phyloP scores from a whole-genome alignment of 1,140 invertebrate species.

The Drosophila orosa region DNA sequence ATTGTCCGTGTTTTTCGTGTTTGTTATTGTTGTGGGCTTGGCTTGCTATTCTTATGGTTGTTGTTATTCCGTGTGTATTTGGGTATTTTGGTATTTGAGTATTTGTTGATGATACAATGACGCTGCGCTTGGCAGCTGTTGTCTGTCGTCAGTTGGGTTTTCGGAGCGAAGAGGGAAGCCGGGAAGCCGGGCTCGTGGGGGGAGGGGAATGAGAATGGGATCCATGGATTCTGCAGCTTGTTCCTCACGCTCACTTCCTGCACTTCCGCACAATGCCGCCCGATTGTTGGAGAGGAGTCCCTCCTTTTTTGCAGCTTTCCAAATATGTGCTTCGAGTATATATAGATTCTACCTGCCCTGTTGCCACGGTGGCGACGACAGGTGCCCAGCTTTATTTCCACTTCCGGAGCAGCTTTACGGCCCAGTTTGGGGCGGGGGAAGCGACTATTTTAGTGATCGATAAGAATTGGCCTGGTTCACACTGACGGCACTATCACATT shows the following conservation, averaged over 20 bases:
- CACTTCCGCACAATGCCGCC: conserved; percentile 69
- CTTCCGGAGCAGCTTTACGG: conserved; percentile 17
- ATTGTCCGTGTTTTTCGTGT: conserved; percentile 57
- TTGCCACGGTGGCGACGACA: conserved; percentile 31
- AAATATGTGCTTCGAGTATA: conserved; percentile 50
- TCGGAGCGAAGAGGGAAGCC: neutral
- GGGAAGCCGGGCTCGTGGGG: neutral
- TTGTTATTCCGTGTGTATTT: conserved; percentile 42
- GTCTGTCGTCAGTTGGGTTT: conserved; percentile 45
- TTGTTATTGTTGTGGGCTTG: conserved; percentile 77
- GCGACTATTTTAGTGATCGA: conserved; percentile 19
- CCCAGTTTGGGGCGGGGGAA: no score
- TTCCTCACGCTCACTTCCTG: conserved; percentile 61
- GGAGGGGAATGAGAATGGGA: conserved; percentile 7
- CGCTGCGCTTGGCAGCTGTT: conserved; percentile 81
- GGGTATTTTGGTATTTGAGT: conserved; percentile 44
- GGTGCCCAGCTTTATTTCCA: conserved; percentile 51
- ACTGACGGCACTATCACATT: conserved; percentile 11
- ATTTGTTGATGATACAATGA: conserved; percentile 81
- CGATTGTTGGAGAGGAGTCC: conserved; percentile 47
- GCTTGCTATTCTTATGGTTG: conserved; percentile 61
- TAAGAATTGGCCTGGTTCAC: conserved; percentile 37
- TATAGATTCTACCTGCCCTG: conserved; percentile 52
- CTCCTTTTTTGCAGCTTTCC: conserved; percentile 63
- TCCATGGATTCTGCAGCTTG: conserved; percentile 55